Evolutionary conservation across 1,140 invertebrate species (phyloP), one percentile per base, ranked within the genome.

Genomic region (Orius insidiosus): DNA sequence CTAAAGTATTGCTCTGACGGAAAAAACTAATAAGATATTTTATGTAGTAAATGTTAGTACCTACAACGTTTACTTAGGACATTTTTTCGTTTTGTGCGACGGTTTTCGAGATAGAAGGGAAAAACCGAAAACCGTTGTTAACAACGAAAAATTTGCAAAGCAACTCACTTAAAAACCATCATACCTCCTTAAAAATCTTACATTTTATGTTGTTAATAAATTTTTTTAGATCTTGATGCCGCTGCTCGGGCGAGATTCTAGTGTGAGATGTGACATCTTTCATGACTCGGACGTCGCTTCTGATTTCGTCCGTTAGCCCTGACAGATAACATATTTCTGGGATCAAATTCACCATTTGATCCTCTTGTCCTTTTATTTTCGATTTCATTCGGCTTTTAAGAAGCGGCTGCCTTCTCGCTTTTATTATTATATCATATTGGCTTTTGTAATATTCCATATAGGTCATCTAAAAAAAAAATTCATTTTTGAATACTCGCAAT

Each of bases 301-400:
- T 60, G 52, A 76, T 67, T 31, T 60, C 60, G 46, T 77, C 73
- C 3, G 69, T 74, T 0, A 78, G 56, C 10, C 85, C 87, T 2
- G 85, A 84, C 42, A 88, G 57, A 53, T 75, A 75, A 53, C 80
- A 86, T 1, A 92, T 59, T 60, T 94, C 88, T 0, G 88, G 88
- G 15, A 93, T 66, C 5, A 93, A 60, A 47, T 72, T 75, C 49
- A 83, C 68, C 40, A 74, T 59, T 48, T 69, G 63, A 46, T 75
- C 36, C 74, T 67, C 13, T 74, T 68, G 42, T 80, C 34, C 69
- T 69, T 0, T 68, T 58, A 56, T 72, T 76, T 0, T 71, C 60
- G 5, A 64, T 56, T 60, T 66, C 1, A 52, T 48, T 48, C 66
- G 66, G 0, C 73, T 72, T 0, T 82, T 61, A 1, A 78, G 60